Evolutionary conservation across 2,797 vertebrate genomes (phyloP).

Genomic region (Botia almorhae): DNA sequence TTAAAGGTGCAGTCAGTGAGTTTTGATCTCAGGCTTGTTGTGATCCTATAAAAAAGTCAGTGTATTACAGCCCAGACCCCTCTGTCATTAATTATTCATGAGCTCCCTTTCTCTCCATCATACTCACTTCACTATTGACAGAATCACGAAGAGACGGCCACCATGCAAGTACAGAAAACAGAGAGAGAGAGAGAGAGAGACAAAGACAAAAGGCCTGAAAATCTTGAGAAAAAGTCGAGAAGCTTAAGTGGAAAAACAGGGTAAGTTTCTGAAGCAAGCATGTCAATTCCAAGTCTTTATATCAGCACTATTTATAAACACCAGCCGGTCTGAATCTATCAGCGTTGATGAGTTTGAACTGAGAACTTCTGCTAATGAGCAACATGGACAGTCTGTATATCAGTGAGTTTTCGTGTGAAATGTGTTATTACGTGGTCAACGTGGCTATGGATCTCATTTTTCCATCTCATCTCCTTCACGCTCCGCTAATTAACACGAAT

Average conservation of each 20-base stretch:
- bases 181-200: conserved; percentile 1
- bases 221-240: conserved; percentile 10
- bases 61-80: conserved; percentile 37
- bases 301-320: conserved; percentile 26
- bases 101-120: neutral
- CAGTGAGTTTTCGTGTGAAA: conserved; percentile 21
- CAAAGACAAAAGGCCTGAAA: conserved; percentile 1
- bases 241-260: conserved; percentile 15
- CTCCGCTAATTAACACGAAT: conserved; percentile 1
- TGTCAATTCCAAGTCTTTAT: conserved; percentile 23
- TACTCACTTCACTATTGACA: conserved; percentile 24
- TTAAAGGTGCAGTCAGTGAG: conserved; percentile 9
- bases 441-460: neutral
- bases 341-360: conserved; percentile 47
- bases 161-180: neutral
- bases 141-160: conserved; percentile 23
- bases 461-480: neutral
- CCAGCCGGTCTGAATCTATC: conserved; percentile 39
- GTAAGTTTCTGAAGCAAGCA: conserved; percentile 2
- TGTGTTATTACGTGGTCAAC: conserved; percentile 14
- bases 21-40: conserved; percentile 35
- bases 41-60: conserved; percentile 32
- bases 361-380: conserved; percentile 43
- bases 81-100: conserved; percentile 41
- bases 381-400: neutral